These are phyloP conservation scores for Eolophus roseicapilla DNA, from an alignment of 2,113 vertebrate genomes.

Conservation along the genomic window DNA sequence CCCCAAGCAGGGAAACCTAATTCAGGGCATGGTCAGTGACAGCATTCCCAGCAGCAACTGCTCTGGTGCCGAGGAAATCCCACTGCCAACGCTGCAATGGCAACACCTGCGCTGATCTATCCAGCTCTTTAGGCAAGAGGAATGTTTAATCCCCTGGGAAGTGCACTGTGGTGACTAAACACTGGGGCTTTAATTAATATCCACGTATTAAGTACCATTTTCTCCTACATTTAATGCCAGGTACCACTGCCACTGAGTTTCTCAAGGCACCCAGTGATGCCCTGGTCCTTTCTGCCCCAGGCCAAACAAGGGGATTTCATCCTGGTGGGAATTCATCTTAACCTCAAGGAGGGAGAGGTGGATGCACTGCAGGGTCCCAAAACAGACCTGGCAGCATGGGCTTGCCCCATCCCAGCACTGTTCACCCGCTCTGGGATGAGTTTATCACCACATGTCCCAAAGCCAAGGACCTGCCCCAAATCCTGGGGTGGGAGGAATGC, in stretches of 20 bases:
- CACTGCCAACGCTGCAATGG: fast-evolving
- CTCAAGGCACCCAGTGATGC: neutral
- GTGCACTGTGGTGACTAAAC: neutral
- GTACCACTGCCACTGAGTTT: neutral
- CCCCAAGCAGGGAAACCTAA: neutral
- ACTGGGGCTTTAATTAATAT: neutral
- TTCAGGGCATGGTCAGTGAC: fast-evolving
- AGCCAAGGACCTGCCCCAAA: neutral
- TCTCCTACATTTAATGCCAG: neutral
- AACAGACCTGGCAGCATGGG: neutral
- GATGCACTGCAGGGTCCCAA: neutral
- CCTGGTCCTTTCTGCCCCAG: neutral
- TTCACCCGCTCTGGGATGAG: fast-evolving
- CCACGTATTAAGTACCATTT: neutral
- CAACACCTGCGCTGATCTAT: neutral
- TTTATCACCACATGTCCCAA: neutral
- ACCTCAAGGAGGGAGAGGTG: neutral
- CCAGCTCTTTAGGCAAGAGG: neutral
- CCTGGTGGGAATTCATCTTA: fast-evolving
- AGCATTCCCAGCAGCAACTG: neutral
- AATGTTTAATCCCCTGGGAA: neutral
- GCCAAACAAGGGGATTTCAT: neutral
- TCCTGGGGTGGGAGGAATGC: neutral
- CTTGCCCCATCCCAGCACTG: neutral
- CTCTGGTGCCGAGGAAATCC: fast-evolving